phyloP scores from a whole-genome alignment of 2,888 invertebrate species.

The Meghimatium bilineatum region DNA sequence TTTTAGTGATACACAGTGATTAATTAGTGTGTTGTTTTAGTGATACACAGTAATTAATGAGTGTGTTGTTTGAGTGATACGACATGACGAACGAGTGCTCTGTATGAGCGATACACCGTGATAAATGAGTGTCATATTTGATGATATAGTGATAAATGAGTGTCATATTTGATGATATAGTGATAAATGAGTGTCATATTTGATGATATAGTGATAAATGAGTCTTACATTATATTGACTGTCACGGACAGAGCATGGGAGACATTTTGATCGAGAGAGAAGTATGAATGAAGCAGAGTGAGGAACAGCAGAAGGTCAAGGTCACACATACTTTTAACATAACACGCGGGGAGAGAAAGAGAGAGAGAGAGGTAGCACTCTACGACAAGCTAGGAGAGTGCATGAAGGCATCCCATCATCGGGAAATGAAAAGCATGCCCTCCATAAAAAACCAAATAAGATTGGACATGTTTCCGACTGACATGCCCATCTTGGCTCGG shows the following conservation, averaged over 20 bases:
- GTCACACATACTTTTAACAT: no score
- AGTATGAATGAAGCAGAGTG: neutral
- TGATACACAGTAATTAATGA: no score
- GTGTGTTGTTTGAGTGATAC: no score
- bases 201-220: no score
- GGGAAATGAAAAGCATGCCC: neutral
- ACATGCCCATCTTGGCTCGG: slow-evolving; percentile 20
- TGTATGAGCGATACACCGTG: no score
- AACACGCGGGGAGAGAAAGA: neutral
- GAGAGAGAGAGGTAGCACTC: slow-evolving; percentile 2
- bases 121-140: no score
- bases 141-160: no score
- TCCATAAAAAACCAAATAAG: neutral
- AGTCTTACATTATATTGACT: neutral
- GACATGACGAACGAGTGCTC: no score
- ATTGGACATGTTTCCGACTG: neutral
- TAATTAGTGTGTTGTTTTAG: no score
- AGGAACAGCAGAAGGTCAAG: neutral
- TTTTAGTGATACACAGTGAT: no score
- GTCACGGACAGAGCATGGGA: neutral
- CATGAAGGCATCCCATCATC: neutral
- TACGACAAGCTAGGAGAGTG: neutral
- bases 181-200: neutral
- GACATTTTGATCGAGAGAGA: neutral
- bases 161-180: no score